Evolutionary conservation across 2,113 vertebrate species (phyloP).

Genomic region (Pholis gunnellus): DNA sequence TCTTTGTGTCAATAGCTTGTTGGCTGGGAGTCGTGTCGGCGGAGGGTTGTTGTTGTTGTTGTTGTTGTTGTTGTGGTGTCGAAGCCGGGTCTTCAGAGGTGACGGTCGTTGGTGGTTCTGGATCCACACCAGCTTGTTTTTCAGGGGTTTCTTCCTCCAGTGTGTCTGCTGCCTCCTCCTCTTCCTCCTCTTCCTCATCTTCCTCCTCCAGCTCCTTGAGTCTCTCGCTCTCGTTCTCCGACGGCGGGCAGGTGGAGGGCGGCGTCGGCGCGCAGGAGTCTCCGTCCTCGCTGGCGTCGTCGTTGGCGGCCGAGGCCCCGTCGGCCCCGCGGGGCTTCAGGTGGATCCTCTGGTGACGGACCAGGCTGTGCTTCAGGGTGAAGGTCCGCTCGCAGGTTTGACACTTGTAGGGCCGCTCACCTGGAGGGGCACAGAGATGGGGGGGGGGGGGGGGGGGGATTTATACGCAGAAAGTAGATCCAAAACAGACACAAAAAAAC

Average conservation of each 20-base stretch:
- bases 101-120: accelerated
- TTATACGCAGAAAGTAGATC: neutral
- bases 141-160: neutral
- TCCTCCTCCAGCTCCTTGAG: conserved; percentile 65
- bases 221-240: conserved; percentile 86
- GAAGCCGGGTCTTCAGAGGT: neutral
- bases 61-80: too few species aligned
- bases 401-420: conserved; percentile 95
- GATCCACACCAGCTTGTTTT: neutral
- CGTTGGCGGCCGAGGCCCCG: conserved; percentile 38
- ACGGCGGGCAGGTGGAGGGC: conserved; percentile 87
- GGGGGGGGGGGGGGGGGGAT: neutral
- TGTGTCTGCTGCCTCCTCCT: neutral
- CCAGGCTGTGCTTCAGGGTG: conserved; percentile 98
- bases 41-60: neutral
- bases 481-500: neutral
- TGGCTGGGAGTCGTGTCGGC: neutral
- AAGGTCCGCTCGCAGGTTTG: conserved; percentile 96
- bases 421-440: conserved; percentile 68
- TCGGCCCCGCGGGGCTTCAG: conserved; percentile 87
- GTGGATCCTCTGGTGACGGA: conserved; percentile 96
- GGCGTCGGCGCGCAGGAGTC: conserved; percentile 89
- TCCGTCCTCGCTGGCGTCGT: conserved; percentile 86
- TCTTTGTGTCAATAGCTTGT: conserved; percentile 63
- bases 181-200: neutral